Base-by-base conservation (phyloP, 2,888 invertebrate species). In the Noctua fimbriata region DNA sequence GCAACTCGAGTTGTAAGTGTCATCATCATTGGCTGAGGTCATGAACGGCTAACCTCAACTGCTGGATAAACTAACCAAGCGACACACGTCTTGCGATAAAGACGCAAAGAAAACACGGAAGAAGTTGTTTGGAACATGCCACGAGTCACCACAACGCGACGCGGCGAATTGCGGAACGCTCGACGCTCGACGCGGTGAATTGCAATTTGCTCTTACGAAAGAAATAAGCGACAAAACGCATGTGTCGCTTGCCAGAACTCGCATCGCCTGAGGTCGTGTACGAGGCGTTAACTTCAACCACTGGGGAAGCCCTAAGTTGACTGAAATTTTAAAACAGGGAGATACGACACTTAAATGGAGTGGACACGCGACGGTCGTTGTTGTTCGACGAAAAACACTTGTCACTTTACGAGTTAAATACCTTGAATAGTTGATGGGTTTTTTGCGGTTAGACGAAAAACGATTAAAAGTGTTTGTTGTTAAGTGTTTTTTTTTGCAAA, bases 221-320 rank as follows among this genome's bases (percentile, higher is more conserved):
- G 10, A 65, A 65, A 21, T 21, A 58, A 58, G n/a, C 58, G n/a
- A 58, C 58, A 12, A 18, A n/a, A 58, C 12, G 60, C 60, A 16
- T 28, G 65, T 21, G 32, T 65, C 21, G 65, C 65, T 36, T 5
- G 4, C 10, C 3, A 3, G 16, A 18, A 16, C 1, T 44, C 3
- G 67, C 9, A n/a, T 41, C 66, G 4, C n/a, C 16, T 5, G 44
- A 44, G 44, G 67, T 44, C 44, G 67, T 67, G 44, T 67, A 4
- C n/a, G 3, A n/a, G n/a, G 16, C 16, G n/a, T n/a, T 28, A 18
- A 18, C 44, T 12, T 10, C 44, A n/a, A 44, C n/a, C 85, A 75
- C 70, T 73, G 78, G 89, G 87, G 86, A 90, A 89, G 84, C 84
- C 89, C 86, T 81, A 79, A 87, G 85, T 86, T 75, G 69, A 73